Percentiles rank a stretch among this genome's conserved stretches.
Evolutionary conservation across 1,140 invertebrate species (phyloP).

Genomic region (Idris sp.): DNA sequence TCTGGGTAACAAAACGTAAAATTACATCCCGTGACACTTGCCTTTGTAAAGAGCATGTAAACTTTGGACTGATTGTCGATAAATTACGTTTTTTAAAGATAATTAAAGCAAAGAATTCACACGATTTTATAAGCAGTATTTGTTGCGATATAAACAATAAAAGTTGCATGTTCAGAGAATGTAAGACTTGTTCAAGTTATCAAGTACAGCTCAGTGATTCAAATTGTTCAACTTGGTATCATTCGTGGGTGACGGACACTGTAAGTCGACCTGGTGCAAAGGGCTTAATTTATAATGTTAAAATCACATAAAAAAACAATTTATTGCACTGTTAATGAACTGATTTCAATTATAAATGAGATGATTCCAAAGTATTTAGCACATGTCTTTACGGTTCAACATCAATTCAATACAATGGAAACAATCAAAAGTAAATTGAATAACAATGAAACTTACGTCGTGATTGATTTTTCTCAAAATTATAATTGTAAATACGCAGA

Average conservation of each 20-base stretch:
- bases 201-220: slow-evolving; percentile 14
- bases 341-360: slow-evolving; percentile 2
- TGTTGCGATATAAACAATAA: slow-evolving; percentile 41
- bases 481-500: background rate
- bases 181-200: slow-evolving; percentile 35
- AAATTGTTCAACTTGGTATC: slow-evolving; percentile 24
- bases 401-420: slow-evolving; percentile 7
- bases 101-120: no score
- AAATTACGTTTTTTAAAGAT: no score
- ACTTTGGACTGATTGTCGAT: no score
- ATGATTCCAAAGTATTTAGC: slow-evolving; percentile 16
- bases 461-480: slow-evolving; percentile 5
- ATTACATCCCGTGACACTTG: slow-evolving; percentile 29
- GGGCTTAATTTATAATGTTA: slow-evolving; percentile 41
- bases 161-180: slow-evolving; percentile 47
- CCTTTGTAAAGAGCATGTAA: no score
- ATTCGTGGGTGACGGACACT: slow-evolving; percentile 36
- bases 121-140: slow-evolving; percentile 12
- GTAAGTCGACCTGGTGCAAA: slow-evolving; percentile 30
- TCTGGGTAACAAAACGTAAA: slow-evolving; percentile 14
- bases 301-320: slow-evolving; percentile 48
- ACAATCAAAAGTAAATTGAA: background rate
- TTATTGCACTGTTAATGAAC: slow-evolving; percentile 59
- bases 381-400: slow-evolving; percentile 3
- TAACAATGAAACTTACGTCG: background rate